Evolutionary conservation across 2,113 vertebrate species (phyloP).

Genomic region (Malurus elegans): DNA sequence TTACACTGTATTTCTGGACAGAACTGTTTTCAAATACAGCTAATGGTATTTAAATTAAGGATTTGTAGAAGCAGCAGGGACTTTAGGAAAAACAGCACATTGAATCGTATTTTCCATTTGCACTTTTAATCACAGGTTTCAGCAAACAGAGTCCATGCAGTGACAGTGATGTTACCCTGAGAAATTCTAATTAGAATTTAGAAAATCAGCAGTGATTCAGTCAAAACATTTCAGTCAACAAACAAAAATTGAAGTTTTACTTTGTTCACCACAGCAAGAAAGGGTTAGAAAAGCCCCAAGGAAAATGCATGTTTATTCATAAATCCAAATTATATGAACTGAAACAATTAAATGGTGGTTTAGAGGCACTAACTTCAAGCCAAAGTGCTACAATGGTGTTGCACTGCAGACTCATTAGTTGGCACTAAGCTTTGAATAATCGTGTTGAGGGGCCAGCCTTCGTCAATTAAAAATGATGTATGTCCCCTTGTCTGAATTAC

Average conservation of each 20-base stretch:
- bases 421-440: slow-evolving; percentile 73
- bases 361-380: slow-evolving; percentile 56
- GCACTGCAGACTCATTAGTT: slow-evolving; percentile 68
- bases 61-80: slow-evolving; percentile 6
- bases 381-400: slow-evolving; percentile 43
- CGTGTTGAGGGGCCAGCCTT: slow-evolving; percentile 63
- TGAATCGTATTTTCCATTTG: slow-evolving; percentile 46
- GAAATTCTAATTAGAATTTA: slow-evolving; percentile 47
- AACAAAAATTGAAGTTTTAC: not conserved
- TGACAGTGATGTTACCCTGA: slow-evolving; percentile 32
- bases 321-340: slow-evolving; percentile 71
- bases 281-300: slow-evolving; percentile 48
- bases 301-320: slow-evolving; percentile 74
- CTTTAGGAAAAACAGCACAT: slow-evolving; percentile 12
- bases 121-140: slow-evolving; percentile 43
- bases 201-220: slow-evolving; percentile 51
- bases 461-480: slow-evolving; percentile 89
- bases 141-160: slow-evolving; percentile 15
- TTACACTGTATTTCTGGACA: not conserved
- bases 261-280: slow-evolving; percentile 22
- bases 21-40: slow-evolving; percentile 52
- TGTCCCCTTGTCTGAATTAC: slow-evolving; percentile 71
- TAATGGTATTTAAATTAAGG: slow-evolving; percentile 70
- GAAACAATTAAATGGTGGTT: slow-evolving; percentile 65
- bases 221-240: slow-evolving; percentile 4